Evolutionary conservation across 1,140 invertebrate species (phyloP).

Genomic region (Thaumetopoea pityocampa): DNA sequence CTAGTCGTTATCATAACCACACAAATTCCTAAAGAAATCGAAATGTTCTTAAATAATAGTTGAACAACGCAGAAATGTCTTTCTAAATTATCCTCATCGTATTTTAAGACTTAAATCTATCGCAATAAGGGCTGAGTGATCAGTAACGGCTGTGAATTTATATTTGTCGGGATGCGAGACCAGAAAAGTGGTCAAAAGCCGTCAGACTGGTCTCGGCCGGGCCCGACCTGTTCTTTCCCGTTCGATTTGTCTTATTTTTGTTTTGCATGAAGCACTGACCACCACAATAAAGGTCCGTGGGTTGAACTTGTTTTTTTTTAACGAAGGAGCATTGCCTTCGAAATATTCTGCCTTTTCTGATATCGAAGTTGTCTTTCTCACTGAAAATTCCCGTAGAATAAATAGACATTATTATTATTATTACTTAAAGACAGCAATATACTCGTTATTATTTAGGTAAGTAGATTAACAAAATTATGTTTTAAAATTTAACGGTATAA

Average conservation of each 20-base stretch:
- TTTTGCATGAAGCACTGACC: constrained; percentile 70
- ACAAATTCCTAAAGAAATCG: constrained; percentile 71
- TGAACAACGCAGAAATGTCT: constrained; percentile 17
- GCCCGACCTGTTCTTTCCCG: constrained; percentile 54
- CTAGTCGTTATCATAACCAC: constrained; percentile 17
- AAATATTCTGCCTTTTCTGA: constrained; percentile 27
- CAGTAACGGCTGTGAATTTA: constrained; percentile 16
- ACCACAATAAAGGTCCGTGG: constrained; percentile 67
- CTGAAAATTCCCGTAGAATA: constrained; percentile 1
- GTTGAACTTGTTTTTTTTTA: constrained; percentile 52
- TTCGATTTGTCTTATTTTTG: constrained; percentile 65
- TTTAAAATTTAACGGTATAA: neutral
- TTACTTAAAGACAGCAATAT: neutral
- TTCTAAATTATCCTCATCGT: neutral
- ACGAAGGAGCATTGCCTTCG: constrained; percentile 40
- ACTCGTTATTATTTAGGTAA: too few relatives aligned
- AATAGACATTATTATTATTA: too few relatives aligned
- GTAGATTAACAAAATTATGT: neutral
- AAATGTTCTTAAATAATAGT: constrained; percentile 60
- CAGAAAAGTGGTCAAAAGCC: constrained; percentile 40
- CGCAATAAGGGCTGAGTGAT: constrained; percentile 18
- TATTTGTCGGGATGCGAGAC: constrained; percentile 24
- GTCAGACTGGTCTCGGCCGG: constrained; percentile 49
- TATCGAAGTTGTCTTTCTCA: constrained; percentile 4
- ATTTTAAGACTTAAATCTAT: constrained; percentile 19